These are phyloP conservation scores for Drosophila elegans DNA, from an alignment of 1,140 invertebrate species.

Conservation along the genomic window DNA sequence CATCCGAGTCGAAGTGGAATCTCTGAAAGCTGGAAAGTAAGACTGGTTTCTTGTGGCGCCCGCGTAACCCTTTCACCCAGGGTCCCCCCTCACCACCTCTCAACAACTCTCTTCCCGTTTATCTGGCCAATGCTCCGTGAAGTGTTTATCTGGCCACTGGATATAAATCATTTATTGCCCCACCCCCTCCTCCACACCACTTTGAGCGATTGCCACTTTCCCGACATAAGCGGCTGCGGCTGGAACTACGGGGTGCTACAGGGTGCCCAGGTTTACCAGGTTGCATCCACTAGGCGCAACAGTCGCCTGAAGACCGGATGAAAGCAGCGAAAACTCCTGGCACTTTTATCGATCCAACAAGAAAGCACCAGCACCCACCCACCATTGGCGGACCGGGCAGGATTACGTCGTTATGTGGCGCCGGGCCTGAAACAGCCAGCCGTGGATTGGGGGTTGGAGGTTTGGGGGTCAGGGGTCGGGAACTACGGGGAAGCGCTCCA, in stretches of 20 bases:
- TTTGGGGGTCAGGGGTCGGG: conserved; percentile 9
- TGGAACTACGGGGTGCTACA: not conserved
- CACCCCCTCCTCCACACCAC: not conserved
- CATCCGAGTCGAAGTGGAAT: conserved; percentile 7
- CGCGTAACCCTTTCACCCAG: not conserved
- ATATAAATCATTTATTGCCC: conserved; percentile 57
- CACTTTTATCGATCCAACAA: conserved; percentile 79
- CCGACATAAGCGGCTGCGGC: conserved; percentile 35
- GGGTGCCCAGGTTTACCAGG: not conserved
- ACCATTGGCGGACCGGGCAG: conserved; percentile 26
- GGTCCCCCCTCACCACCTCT: too few species aligned
- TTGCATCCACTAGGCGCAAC: conserved; percentile 33
- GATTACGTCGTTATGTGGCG: conserved; percentile 77
- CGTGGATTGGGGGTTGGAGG: not conserved
- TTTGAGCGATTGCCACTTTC: conserved; percentile 57
- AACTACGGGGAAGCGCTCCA: not conserved
- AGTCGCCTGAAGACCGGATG: conserved; percentile 24
- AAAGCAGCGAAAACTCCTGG: conserved; percentile 21
- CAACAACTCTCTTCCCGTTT: not conserved
- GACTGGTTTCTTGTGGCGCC: not conserved
- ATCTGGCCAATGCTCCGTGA: conserved; percentile 49
- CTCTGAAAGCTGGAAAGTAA: not conserved
- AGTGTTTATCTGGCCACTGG: conserved; percentile 63
- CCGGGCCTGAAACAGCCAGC: conserved; percentile 34
- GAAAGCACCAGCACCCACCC: conserved; percentile 4